Evolutionary conservation across 2,113 vertebrate genomes (phyloP).

Genomic region (Sapayoa aenigma): DNA sequence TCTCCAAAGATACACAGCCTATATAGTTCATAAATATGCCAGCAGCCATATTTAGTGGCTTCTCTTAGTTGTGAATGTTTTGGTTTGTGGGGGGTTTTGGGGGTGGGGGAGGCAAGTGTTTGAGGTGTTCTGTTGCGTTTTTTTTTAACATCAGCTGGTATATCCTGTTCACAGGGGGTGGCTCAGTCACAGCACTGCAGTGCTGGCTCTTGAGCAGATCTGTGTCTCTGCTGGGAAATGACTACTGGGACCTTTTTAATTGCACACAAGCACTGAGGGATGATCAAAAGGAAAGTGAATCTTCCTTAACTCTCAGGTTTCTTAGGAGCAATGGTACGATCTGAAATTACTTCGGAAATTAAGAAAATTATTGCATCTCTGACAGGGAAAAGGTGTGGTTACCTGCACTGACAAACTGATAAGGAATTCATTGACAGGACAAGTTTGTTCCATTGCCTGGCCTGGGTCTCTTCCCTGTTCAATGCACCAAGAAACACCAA

Average conservation of each 20-base stretch:
- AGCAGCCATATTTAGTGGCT: neutral
- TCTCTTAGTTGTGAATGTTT: neutral
- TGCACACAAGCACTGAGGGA: neutral
- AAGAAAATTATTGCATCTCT: neutral
- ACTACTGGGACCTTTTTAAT: neutral
- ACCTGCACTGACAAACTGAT: neutral
- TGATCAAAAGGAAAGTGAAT: neutral
- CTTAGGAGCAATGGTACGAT: neutral
- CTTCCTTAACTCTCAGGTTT: neutral
- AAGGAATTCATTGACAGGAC: neutral
- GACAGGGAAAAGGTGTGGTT: neutral
- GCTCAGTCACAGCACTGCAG: neutral
- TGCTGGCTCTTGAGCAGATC: neutral
- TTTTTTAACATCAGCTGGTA: neutral
- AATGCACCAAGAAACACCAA: neutral
- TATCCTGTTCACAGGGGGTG: neutral
- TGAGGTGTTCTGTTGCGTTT: neutral
- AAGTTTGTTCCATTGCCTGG: neutral
- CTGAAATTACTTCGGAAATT: neutral
- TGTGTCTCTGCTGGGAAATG: neutral
- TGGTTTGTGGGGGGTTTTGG: neutral
- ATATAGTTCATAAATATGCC: neutral
- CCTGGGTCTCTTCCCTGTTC: neutral
- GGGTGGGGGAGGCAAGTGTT: neutral
- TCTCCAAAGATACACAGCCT: rapidly evolving